Conservation (phyloP, 2,888 invertebrate species). For the Lasius platythorax region DNA sequence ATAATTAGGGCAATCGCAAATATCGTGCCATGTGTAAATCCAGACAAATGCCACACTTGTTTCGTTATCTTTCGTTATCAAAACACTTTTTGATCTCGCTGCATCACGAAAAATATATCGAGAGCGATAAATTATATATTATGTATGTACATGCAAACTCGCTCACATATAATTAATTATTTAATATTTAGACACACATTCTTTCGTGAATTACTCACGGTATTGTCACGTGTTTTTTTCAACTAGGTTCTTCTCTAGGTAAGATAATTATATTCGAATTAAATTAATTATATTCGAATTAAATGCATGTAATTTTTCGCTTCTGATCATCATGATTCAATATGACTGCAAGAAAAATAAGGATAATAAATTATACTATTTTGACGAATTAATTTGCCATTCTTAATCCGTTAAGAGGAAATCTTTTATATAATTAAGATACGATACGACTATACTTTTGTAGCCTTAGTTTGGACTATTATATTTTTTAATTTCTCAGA, state of each 20-base stretch:
- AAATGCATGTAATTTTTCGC: background rate
- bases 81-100: background rate
- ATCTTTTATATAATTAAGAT: background rate
- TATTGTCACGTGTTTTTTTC: background rate
- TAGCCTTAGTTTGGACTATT: background rate
- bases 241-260: background rate
- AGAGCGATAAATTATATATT: background rate
- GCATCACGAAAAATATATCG: background rate
- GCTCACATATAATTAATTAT: background rate
- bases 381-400: too few species aligned
- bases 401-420: too few species aligned
- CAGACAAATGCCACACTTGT: background rate
- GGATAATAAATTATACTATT: too few species aligned
- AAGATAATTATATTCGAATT: background rate
- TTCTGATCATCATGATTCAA: too few species aligned
- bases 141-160: background rate
- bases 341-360: too few species aligned
- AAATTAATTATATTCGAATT: background rate
- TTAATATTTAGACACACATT: background rate
- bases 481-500: background rate
- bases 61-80: too few species aligned
- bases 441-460: background rate
- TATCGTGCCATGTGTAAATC: background rate
- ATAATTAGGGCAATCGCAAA: background rate
- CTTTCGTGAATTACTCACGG: background rate